Conservation (phyloP, 2,113 vertebrate genomes). For the Campylomormyrus tamandua region DNA sequence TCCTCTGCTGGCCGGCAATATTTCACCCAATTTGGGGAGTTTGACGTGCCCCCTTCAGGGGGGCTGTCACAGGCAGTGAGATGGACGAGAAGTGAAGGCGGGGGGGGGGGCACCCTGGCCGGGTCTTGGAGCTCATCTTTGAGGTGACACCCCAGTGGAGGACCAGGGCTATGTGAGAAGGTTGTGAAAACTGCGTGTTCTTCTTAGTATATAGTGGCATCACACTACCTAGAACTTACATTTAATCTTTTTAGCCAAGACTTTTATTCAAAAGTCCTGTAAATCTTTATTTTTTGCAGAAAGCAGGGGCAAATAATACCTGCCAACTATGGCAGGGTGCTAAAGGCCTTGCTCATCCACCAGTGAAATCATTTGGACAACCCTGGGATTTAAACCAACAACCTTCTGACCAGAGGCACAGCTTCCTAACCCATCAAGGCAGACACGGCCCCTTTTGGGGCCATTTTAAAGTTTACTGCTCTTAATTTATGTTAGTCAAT, state of each 20-base stretch:
- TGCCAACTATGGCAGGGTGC: background rate
- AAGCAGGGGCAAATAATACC: background rate
- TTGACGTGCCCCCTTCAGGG: constrained; percentile 59
- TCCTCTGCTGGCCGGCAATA: constrained; percentile 58
- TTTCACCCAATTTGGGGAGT: constrained; percentile 64
- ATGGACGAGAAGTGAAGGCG: constrained; percentile 48
- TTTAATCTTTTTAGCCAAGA: background rate
- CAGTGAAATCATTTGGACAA: background rate
- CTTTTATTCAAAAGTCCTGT: background rate
- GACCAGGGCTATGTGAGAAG: background rate
- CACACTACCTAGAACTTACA: background rate
- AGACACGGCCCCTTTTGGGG: background rate
- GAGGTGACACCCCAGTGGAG: background rate
- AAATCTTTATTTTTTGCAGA: background rate
- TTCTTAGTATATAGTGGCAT: background rate
- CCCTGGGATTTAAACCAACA: background rate
- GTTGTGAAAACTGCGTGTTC: background rate
- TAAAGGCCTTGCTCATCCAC: background rate
- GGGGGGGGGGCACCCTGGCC: constrained; percentile 14
- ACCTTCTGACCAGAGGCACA: background rate
- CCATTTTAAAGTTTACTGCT: background rate
- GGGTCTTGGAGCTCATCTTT: background rate
- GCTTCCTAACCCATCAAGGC: background rate
- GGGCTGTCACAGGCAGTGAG: constrained; percentile 40
- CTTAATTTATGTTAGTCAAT: background rate